A percentile compares a stretch with the other conserved stretches of the same genome.
Conservation (phyloP, 2,797 vertebrate genomes). For the Enteromius fasciolatus region DNA sequence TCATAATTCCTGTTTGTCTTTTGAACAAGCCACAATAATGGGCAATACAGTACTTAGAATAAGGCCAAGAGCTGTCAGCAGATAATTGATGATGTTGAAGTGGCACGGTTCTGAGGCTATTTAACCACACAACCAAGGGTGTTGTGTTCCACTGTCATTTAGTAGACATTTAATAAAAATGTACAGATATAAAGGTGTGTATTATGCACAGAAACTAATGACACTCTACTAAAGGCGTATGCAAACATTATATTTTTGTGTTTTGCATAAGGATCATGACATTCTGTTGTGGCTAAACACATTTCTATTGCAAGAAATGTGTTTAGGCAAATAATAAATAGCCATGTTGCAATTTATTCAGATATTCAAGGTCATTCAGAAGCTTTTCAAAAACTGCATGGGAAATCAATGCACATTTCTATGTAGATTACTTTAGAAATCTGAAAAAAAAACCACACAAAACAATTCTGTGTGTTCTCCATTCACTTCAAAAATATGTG, state of each 20-base stretch:
- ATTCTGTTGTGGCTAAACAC: background rate
- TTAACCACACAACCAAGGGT: background rate
- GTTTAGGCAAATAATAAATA: background rate
- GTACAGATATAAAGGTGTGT: background rate
- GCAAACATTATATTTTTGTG: background rate
- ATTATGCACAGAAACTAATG: too few species aligned
- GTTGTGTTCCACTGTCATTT: background rate
- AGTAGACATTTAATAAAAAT: background rate
- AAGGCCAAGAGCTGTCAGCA: constrained; percentile 1
- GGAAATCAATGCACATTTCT: background rate
- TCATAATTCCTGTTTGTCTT: background rate
- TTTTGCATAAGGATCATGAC: background rate
- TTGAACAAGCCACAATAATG: background rate
- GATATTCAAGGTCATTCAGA: background rate
- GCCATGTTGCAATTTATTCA: background rate
- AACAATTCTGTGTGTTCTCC: background rate
- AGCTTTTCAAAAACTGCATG: background rate
- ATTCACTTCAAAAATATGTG: background rate
- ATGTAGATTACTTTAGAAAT: background rate
- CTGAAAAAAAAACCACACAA: too few species aligned
- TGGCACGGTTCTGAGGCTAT: background rate
- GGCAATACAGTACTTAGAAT: background rate
- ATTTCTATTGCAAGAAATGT: background rate
- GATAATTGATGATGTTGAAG: constrained; percentile 9
- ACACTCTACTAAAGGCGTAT: background rate